Conservation (phyloP, 2,113 vertebrate genomes). For the Crotalus tigris region DNA sequence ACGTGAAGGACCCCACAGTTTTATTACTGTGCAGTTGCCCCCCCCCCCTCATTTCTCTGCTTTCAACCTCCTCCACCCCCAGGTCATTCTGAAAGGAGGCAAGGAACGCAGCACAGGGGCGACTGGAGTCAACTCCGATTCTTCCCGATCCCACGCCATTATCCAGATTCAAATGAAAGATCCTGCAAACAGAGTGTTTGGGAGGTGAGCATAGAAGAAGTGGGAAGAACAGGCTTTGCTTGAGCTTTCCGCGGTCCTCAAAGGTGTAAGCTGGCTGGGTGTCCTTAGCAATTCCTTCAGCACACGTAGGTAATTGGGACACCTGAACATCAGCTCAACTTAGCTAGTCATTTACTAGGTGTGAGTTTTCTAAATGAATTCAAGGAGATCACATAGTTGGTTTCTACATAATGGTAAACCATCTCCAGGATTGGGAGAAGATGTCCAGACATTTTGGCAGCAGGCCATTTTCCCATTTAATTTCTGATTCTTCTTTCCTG, state of each 20-base stretch:
- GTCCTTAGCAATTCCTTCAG: too few relatives aligned
- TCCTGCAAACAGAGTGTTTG: conserved; percentile 70
- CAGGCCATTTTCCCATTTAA: background rate
- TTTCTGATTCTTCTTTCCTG: too few relatives aligned
- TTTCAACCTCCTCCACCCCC: conserved; percentile 33
- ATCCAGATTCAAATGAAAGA: conserved; percentile 89
- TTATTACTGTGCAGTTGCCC: background rate
- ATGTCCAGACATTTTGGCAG: background rate
- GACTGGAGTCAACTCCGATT: conserved; percentile 86
- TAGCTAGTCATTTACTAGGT: too few relatives aligned
- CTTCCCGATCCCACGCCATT: conserved; percentile 89
- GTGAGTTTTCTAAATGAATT: background rate
- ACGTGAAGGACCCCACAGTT: background rate
- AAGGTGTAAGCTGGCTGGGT: too few relatives aligned
- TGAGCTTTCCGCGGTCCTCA: background rate
- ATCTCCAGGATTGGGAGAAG: background rate
- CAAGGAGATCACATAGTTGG: background rate
- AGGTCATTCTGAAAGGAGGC: conserved; percentile 84
- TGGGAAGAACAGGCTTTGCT: background rate
- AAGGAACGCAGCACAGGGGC: conserved; percentile 83
- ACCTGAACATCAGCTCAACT: too few relatives aligned
- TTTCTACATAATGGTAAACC: background rate
- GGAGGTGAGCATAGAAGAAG: conserved; percentile 71
- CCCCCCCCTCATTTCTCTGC: background rate
- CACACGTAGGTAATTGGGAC: too few relatives aligned